A percentile compares a stretch with the other conserved stretches of the same genome.
phyloP scores from a whole-genome alignment of 2,888 invertebrate species.

The Diaphora mendica region DNA sequence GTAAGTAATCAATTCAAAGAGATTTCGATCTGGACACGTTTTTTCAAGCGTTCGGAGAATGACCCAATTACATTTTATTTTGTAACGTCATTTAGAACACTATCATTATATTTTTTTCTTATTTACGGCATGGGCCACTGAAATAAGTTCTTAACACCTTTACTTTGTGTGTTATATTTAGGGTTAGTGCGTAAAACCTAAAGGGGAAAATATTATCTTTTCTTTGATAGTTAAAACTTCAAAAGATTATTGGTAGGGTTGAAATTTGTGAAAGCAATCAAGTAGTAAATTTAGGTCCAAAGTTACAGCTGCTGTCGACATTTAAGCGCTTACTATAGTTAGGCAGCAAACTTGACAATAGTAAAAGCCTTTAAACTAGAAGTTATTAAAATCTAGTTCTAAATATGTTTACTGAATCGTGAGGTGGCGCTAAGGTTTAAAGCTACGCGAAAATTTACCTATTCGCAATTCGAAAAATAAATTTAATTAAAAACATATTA shows the following conservation, averaged over 20 bases:
- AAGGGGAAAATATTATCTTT: neutral
- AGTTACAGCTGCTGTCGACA: neutral
- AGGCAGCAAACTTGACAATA: neutral
- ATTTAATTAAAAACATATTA: neutral
- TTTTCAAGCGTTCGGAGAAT: too few relatives aligned
- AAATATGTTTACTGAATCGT: neutral
- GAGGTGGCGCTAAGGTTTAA: neutral
- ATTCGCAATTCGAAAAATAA: neutral
- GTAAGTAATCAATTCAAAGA: too few relatives aligned
- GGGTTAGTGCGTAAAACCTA: neutral
- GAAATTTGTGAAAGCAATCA: neutral
- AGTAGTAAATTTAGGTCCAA: neutral
- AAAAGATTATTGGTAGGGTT: neutral
- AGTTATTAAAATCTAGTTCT: too few relatives aligned
- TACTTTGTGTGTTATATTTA: neutral
- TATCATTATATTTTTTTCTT: neutral
- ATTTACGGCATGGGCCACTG: neutral
- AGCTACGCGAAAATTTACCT: neutral
- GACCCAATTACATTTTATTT: neutral
- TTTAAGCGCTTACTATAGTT: neutral
- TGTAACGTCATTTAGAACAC: neutral
- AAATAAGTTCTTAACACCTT: neutral
- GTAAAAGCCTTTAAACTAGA: too few relatives aligned
- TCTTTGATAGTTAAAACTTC: neutral
- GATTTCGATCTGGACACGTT: too few relatives aligned